These are phyloP conservation scores for Conistra vaccinii DNA, from an alignment of 2,888 invertebrate genomes.

Conservation along the genomic window DNA sequence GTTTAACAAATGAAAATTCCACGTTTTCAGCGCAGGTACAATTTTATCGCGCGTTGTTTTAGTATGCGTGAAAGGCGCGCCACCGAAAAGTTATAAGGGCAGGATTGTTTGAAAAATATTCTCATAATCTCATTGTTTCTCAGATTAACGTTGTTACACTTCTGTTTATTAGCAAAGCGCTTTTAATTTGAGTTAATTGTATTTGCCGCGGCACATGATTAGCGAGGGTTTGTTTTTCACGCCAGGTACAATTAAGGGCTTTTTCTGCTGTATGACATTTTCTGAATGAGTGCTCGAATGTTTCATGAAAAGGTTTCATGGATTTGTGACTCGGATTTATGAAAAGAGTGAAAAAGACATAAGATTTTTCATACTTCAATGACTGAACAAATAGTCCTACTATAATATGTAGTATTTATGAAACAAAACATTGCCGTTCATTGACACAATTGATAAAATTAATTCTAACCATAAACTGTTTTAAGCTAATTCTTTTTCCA, in stretches of 20 bases:
- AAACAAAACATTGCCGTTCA: neutral
- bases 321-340: neutral
- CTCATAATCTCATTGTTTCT: conserved; percentile 69
- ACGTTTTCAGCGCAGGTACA: conserved; percentile 47
- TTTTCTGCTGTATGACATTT: conserved; percentile 15
- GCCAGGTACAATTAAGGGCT: conserved; percentile 39
- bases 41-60: conserved; percentile 49
- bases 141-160: conserved; percentile 73
- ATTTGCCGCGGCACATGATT: conserved; percentile 76
- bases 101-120: conserved; percentile 69
- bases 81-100: conserved; percentile 55
- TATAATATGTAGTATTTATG: neutral
- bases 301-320: neutral
- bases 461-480: conserved; percentile 47
- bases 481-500: conserved; percentile 75
- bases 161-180: conserved; percentile 77
- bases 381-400: neutral
- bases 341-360: neutral
- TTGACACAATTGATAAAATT: conserved; percentile 29
- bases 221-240: conserved; percentile 72
- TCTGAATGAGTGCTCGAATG: neutral
- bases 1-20: conserved; percentile 55
- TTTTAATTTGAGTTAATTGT: conserved; percentile 79
- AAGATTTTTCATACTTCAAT: neutral
- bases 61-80: conserved; percentile 50